A percentile compares a stretch with the other conserved stretches of the same genome.
Evolutionary conservation across 2,888 invertebrate genomes (phyloP).

Genomic region (Apodemia hepburni): DNA sequence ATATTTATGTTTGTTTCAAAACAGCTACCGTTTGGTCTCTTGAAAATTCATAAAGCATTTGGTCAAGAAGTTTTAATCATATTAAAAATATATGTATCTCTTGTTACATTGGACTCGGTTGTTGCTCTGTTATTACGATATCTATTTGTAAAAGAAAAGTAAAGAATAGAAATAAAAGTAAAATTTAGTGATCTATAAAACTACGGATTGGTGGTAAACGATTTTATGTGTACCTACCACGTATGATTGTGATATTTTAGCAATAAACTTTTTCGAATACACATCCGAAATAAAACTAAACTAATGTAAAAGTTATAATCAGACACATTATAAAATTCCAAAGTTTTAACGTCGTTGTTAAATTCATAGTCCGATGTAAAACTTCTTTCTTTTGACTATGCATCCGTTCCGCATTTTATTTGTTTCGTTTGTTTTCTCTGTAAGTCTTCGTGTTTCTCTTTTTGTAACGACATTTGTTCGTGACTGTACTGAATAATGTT

Average conservation of each 20-base stretch:
- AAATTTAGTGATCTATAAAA: too few relatives aligned
- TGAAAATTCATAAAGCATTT: too few relatives aligned
- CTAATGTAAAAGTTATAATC: not conserved
- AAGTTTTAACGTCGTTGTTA: slow-evolving; percentile 14
- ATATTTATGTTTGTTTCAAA: too few relatives aligned
- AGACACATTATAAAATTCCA: not conserved
- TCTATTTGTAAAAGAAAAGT: too few relatives aligned
- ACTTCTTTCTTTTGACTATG: slow-evolving; percentile 20
- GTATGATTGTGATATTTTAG: not conserved
- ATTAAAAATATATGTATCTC: too few relatives aligned
- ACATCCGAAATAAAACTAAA: not conserved
- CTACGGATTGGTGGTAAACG: too few relatives aligned
- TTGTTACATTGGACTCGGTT: too few relatives aligned
- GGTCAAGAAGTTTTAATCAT: too few relatives aligned
- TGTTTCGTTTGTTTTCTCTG: slow-evolving; percentile 20
- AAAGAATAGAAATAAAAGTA: too few relatives aligned
- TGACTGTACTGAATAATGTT: slow-evolving; percentile 21
- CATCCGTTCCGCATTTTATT: slow-evolving; percentile 22
- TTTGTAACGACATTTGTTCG: slow-evolving; percentile 22
- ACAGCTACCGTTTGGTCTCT: too few relatives aligned
- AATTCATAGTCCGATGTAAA: slow-evolving; percentile 17
- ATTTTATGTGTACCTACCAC: not conserved
- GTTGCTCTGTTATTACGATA: too few relatives aligned
- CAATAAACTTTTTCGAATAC: not conserved
- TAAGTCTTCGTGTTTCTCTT: slow-evolving; percentile 17